Conservation (phyloP, 2,113 vertebrate genomes). For the Rostratula benghalensis region DNA sequence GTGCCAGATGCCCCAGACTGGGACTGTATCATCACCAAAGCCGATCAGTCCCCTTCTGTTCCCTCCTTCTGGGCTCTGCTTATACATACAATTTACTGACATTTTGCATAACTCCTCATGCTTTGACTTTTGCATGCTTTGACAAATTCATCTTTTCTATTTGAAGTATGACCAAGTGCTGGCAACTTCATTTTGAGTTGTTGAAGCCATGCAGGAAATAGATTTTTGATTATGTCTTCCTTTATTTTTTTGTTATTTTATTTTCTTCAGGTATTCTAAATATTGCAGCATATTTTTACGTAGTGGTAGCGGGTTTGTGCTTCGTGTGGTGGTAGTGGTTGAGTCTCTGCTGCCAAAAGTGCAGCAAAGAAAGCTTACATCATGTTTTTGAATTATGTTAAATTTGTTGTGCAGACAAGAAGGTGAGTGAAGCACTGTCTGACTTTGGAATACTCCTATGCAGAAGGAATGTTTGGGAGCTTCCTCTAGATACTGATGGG, state of each 20-base stretch:
- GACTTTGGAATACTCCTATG: background rate
- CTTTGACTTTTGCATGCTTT: background rate
- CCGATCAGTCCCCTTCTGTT: background rate
- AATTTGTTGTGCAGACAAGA: background rate
- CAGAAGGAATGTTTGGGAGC: background rate
- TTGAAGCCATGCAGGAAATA: background rate
- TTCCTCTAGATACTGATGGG: background rate
- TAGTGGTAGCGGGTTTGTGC: background rate
- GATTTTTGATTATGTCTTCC: background rate
- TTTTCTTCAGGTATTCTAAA: background rate
- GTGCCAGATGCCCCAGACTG: background rate
- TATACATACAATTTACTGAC: background rate
- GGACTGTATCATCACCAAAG: background rate
- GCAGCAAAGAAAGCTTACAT: background rate
- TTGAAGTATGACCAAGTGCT: background rate
- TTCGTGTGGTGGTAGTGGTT: background rate
- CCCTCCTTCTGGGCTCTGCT: background rate
- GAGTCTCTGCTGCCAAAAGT: background rate
- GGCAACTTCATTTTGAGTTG: background rate
- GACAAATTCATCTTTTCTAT: background rate
- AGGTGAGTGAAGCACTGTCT: background rate
- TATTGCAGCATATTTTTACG: background rate
- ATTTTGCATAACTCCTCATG: background rate
- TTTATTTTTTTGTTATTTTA: background rate
- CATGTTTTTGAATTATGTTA: background rate